Evolutionary conservation across 2,888 invertebrate genomes (phyloP), one percentile per base, ranked within the genome.

Genomic region (Caenorhabditis macrosperma): DNA sequence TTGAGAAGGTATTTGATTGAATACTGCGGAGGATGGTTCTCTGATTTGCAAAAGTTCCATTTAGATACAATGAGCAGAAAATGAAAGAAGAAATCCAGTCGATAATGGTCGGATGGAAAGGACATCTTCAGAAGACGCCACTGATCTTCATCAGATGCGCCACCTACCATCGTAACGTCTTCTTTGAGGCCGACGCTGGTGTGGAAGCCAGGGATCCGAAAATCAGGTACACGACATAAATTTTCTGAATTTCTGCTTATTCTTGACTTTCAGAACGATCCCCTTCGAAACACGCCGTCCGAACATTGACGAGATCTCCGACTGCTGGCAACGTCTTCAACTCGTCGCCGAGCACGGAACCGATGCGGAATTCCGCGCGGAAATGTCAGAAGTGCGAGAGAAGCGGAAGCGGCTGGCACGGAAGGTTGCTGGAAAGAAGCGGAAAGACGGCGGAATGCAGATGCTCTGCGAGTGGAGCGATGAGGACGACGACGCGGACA

Each of bases 221-320:
- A n/a, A 64, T 86, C 30, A 44, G n/a, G n/a, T n/a, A n/a, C n/a
- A n/a, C n/a, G n/a, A n/a, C n/a, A n/a, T n/a, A n/a, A n/a, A n/a
- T n/a, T n/a, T n/a, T n/a, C n/a, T n/a, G n/a, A n/a, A n/a, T n/a
- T n/a, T n/a, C n/a, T n/a, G n/a, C n/a, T n/a, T n/a, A n/a, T n/a
- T n/a, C n/a, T n/a, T n/a, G n/a, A n/a, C n/a, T n/a, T n/a, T n/a
- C n/a, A n/a, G 85, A 68, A 93, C 93, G 22, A 93, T 96, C 82
- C 95, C 96, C 0, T 95, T 96, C 91, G 94, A 94, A 0, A 95
- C 95, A 0, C 92, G 94, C 84, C 93, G 95, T 85, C 94, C 96
- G 0, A 95, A 95, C 0, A 94, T 94, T 86, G 94, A 93, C 63
- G 95, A 96, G 92, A 93, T 95, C 0, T 93, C 94, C 89, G 92